These are phyloP conservation scores for Recurvirostra avosetta DNA, from an alignment of 2,113 vertebrate genomes.

Conservation along the genomic window DNA sequence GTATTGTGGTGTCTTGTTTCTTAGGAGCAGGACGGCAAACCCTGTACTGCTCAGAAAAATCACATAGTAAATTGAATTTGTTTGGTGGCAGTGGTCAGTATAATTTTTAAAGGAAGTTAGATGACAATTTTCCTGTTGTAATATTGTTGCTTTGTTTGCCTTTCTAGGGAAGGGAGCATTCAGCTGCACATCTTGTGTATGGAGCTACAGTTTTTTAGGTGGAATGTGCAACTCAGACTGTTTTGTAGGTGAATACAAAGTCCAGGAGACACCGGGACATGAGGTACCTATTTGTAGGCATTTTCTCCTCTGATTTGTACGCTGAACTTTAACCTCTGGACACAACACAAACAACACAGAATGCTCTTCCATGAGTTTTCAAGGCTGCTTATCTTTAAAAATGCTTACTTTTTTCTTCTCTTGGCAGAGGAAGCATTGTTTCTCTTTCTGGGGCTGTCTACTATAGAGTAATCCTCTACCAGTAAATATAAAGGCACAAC, in stretches of 20 bases:
- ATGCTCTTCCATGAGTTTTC: neutral
- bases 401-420: neutral
- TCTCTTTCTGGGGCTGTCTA: neutral
- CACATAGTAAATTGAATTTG: neutral
- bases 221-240: conserved; percentile 68
- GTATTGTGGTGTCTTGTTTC: neutral
- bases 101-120: neutral
- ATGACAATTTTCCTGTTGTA: neutral
- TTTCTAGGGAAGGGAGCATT: conserved; percentile 62
- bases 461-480: neutral
- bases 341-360: neutral
- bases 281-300: neutral
- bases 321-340: neutral
- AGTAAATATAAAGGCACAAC: neutral
- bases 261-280: conserved; percentile 60
- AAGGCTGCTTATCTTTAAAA: neutral
- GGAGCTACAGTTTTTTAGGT: conserved; percentile 62
- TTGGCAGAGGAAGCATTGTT: neutral
- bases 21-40: neutral
- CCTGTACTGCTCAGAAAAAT: neutral
- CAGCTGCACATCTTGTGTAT: conserved; percentile 71
- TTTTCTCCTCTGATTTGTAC: neutral
- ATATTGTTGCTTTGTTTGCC: neutral
- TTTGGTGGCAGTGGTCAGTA: neutral
- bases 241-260: conserved; percentile 67